Evolutionary conservation across 2,888 invertebrate genomes (phyloP).

Genomic region (Stenurella melanura): DNA sequence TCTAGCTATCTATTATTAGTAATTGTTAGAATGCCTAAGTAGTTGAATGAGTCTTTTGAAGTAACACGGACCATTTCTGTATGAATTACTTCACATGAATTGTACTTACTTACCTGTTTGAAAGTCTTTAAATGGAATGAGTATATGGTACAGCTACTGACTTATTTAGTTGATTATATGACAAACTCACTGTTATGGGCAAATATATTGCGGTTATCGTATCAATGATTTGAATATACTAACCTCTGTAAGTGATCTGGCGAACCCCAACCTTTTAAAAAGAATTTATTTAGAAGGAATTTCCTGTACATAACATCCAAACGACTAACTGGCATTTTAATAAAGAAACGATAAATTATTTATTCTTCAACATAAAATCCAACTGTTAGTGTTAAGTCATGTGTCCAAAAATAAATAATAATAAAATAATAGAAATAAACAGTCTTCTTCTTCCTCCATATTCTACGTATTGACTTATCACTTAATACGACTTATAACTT

Average conservation of each 20-base stretch:
- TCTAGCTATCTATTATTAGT: too few species aligned
- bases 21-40: too few species aligned
- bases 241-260: constrained; percentile 91
- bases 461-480: too few species aligned
- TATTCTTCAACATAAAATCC: too few species aligned
- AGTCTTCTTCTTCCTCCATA: too few species aligned
- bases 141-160: background rate
- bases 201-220: background rate
- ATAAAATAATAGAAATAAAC: too few species aligned
- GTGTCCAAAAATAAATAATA: too few species aligned
- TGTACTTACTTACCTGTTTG: constrained; percentile 38
- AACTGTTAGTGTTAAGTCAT: too few species aligned
- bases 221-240: constrained; percentile 35
- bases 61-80: too few species aligned
- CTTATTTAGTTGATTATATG: constrained; percentile 4
- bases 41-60: too few species aligned
- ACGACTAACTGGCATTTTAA: constrained; percentile 70
- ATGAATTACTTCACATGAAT: too few species aligned
- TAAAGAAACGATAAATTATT: background rate
- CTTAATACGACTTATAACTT: too few species aligned
- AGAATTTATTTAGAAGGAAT: constrained; percentile 91
- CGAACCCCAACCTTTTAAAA: constrained; percentile 97
- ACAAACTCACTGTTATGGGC: constrained; percentile 16
- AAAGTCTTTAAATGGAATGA: background rate
- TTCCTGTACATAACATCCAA: constrained; percentile 90